phyloP scores from a whole-genome alignment of 2,888 invertebrate species.

The Glaucopsyche alexis region DNA sequence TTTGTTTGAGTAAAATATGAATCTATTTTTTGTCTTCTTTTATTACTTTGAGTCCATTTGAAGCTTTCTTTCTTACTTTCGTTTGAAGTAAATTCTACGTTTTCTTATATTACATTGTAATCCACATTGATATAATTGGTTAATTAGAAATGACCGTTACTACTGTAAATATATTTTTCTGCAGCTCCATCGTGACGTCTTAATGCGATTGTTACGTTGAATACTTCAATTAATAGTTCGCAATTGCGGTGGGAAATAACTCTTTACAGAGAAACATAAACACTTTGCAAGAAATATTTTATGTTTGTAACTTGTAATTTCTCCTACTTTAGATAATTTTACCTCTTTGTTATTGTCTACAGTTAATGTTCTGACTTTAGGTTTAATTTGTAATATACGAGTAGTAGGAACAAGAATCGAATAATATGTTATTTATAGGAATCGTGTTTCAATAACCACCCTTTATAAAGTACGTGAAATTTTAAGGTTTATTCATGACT shows the following conservation, averaged over 20 bases:
- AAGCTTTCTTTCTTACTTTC: not conserved
- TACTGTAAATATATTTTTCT: slow-evolving; percentile 27
- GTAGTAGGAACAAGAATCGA: not conserved
- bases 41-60: not conserved
- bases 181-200: slow-evolving; percentile 18
- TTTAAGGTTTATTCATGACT: not conserved
- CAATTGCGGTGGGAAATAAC: slow-evolving; percentile 25
- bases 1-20: not conserved
- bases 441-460: not conserved
- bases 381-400: not conserved
- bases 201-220: slow-evolving; percentile 27
- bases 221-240: slow-evolving; percentile 26
- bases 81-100: not conserved
- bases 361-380: not conserved
- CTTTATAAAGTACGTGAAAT: not conserved
- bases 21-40: slow-evolving; percentile 5
- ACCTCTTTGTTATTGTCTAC: not conserved
- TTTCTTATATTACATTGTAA: slow-evolving; percentile 3
- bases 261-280: not conserved
- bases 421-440: not conserved
- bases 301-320: not conserved
- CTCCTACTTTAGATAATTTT: slow-evolving; percentile 10
- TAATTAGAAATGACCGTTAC: slow-evolving; percentile 21
- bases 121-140: slow-evolving; percentile 11
- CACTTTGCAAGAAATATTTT: slow-evolving; percentile 12